phyloP scores from a whole-genome alignment of 2,888 invertebrate genomes.

The Drosophila buzzatii region DNA sequence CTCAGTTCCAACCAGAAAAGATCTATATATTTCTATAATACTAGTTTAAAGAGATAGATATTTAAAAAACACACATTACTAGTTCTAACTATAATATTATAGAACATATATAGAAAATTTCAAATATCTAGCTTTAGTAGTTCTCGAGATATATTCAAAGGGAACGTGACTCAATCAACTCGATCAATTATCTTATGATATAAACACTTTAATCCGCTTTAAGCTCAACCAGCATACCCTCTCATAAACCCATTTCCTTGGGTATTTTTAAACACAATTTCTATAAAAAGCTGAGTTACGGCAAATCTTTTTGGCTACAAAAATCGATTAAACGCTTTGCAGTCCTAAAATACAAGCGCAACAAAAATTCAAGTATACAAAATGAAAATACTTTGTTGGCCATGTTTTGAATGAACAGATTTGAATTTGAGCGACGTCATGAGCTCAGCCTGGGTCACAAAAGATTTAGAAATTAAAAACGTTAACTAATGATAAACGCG shows the following conservation, averaged over 20 bases:
- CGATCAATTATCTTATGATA: background rate
- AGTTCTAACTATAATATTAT: no score
- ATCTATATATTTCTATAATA: background rate
- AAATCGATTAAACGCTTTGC: constrained; percentile 82
- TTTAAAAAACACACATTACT: background rate
- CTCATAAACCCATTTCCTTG: background rate
- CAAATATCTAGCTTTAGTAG: background rate
- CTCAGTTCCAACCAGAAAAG: background rate
- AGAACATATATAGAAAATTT: background rate
- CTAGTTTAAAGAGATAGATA: background rate
- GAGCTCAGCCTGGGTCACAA: constrained; percentile 37
- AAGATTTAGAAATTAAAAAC: constrained; percentile 63
- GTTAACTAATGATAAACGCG: constrained; percentile 69
- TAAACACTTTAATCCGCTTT: background rate
- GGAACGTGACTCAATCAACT: background rate
- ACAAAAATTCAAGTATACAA: background rate
- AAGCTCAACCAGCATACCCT: background rate
- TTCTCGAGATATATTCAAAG: background rate
- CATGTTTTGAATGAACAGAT: constrained; percentile 62
- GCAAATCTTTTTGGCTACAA: constrained; percentile 54
- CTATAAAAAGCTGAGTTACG: constrained; percentile 16
- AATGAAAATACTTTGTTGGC: constrained; percentile 14
- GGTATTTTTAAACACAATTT: constrained; percentile 1
- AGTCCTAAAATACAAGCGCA: background rate
- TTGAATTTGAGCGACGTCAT: constrained; percentile 62